These are phyloP conservation scores for Hassar affinis DNA, from an alignment of 2,113 vertebrate genomes.

Conservation along the genomic window DNA sequence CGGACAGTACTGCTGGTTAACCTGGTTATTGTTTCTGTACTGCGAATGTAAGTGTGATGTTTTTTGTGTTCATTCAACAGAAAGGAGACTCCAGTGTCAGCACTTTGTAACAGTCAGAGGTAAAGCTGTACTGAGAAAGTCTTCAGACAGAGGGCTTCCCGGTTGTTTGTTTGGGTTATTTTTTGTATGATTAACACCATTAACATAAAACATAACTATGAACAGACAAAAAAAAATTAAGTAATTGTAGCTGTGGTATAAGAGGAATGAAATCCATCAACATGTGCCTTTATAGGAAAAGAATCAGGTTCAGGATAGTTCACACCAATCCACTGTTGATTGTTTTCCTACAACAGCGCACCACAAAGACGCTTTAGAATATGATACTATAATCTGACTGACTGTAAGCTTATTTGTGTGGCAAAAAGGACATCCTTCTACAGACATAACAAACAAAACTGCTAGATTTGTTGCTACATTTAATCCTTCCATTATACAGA, in stretches of 20 bases:
- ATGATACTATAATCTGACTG: not conserved
- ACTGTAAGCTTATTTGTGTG: conserved; percentile 53
- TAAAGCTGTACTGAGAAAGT: not conserved
- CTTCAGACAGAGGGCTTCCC: not conserved
- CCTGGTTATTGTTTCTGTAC: too few species aligned
- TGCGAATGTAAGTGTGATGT: not conserved
- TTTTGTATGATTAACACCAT: not conserved
- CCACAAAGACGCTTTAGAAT: not conserved
- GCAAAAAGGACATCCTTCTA: conserved; percentile 54
- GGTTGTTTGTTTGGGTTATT: not conserved
- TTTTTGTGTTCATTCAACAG: not conserved
- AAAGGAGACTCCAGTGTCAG: not conserved
- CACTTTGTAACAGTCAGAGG: not conserved
- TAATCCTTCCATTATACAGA: conserved; percentile 55
- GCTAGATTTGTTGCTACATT: conserved; percentile 66
- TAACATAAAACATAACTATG: not conserved
- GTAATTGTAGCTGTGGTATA: not conserved
- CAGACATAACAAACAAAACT: conserved; percentile 42
- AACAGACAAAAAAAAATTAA: not conserved
- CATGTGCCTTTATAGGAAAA: not conserved
- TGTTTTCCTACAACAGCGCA: not conserved
- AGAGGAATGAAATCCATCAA: not conserved
- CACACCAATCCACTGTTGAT: not conserved
- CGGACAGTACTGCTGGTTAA: not conserved
- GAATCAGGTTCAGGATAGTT: not conserved